Base-by-base conservation (phyloP, 2,888 invertebrate genomes). In the Diabrotica balteata region DNA sequence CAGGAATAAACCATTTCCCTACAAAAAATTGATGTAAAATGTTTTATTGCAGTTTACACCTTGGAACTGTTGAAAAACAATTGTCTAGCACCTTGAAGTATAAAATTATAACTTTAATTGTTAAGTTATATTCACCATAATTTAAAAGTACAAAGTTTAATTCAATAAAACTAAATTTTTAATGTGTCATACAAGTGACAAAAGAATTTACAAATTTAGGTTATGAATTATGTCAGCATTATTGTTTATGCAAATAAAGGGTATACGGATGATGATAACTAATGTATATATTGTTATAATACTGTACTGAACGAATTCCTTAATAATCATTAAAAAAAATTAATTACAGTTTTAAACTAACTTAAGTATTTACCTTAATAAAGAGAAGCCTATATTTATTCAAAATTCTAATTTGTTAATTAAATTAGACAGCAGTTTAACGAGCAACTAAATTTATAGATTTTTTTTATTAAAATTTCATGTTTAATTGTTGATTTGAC, bases 1-100 rank as follows among this genome's bases (percentile, higher is more conserved):
- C 83, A 82, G 60, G 76, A 76, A 71, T 76, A 69, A 54, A 67
- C 72, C 77, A 77, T 78, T 68, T 65, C 71, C 59, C 70, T 70
- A 70, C 58, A 69, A 64, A 62, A 47, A 47, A 32, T 32, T 32
- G 32, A 32, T 32, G 32, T 32, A 32, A 32, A 32, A 32, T 5
- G 32, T 32, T 32, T 32, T 32, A 32, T 32, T 32, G 32, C 32
- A 32, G 32, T 32, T 32, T 32, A 32, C 32, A 32, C 32, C 32
- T 32, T 32, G 32, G 32, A 32, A 32, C 32, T 32, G 32, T 32
- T 32, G 4, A 32, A 32, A 32, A 32, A 32, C 32, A 32, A 32
- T 32, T 32, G 32, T 32, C 32, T 32, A 4, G 32, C 32, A 32
- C 32, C 32, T 32, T 32, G 32, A 32, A 2, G 32, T 32, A 32